Evolutionary conservation across 2,113 vertebrate species (phyloP).

Genomic region (Tenrec ecaudatus): DNA sequence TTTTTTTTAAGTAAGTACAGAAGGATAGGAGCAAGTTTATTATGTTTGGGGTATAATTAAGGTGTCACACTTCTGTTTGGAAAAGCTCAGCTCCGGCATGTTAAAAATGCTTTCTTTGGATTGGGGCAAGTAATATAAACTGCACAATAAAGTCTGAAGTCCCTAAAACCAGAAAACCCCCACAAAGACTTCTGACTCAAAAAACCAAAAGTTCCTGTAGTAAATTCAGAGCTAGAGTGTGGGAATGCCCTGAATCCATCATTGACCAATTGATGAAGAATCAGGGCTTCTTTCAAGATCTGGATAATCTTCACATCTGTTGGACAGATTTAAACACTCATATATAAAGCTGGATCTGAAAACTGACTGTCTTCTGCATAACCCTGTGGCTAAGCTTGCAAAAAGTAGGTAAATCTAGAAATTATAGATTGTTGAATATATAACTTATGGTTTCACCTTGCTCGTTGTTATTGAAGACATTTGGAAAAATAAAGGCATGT

Average conservation of each 20-base stretch:
- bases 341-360: not conserved
- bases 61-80: not conserved
- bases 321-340: no score
- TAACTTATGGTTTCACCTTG: not conserved
- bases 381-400: not conserved
- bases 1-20: no score
- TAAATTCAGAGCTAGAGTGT: not conserved
- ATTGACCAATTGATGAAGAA: not conserved
- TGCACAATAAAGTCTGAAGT: not conserved
- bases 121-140: not conserved
- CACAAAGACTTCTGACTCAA: not conserved
- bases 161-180: not conserved
- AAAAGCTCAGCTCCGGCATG: not conserved
- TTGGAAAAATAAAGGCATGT: not conserved
- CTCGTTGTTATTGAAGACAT: not conserved
- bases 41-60: not conserved
- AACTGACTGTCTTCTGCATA: not conserved
- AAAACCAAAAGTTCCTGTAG: not conserved
- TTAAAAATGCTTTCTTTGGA: not conserved
- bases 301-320: not conserved
- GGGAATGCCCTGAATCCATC: fast-evolving
- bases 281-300: not conserved
- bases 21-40: not conserved
- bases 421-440: not conserved
- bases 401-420: not conserved